Evolutionary conservation across 2,888 invertebrate genomes (phyloP).

Genomic region (Podotricha telesiphe): DNA sequence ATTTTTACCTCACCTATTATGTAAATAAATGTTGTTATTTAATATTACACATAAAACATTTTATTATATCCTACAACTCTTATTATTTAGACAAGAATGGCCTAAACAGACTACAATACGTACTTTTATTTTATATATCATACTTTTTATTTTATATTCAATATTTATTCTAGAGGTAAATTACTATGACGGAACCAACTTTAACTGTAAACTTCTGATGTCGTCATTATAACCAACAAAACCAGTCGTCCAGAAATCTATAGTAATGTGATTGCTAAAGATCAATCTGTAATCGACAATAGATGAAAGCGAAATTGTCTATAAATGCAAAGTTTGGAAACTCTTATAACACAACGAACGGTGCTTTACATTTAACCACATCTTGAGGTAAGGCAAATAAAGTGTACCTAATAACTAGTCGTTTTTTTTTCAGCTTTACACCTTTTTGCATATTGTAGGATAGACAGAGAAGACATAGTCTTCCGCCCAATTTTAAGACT

Average conservation of each 20-base stretch:
- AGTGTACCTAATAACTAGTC: conserved; percentile 18
- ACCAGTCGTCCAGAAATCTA: conserved; percentile 79
- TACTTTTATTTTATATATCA: conserved; percentile 6
- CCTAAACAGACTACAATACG: not conserved
- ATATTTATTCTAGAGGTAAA: conserved; percentile 7
- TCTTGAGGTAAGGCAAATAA: conserved; percentile 54
- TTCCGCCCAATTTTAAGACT: not conserved
- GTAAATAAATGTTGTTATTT: conserved; percentile 66
- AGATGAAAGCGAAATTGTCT: conserved; percentile 78
- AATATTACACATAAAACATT: not conserved
- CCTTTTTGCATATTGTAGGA: not conserved
- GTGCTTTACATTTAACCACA: conserved; percentile 60
- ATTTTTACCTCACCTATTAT: conserved; percentile 57
- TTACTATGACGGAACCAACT: conserved; percentile 71
- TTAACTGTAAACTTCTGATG: conserved; percentile 67
- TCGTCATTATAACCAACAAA: conserved; percentile 67
- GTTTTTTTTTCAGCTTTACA: not conserved
- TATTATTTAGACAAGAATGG: conserved; percentile 2
- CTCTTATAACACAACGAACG: conserved; percentile 67
- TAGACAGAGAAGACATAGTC: not conserved
- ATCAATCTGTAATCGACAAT: conserved; percentile 73
- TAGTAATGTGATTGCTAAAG: conserved; percentile 77
- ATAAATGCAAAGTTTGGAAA: conserved; percentile 76
- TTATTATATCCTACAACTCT: conserved; percentile 4
- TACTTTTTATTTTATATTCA: conserved; percentile 5